Conservation (phyloP, 1,140 invertebrate species). For the Triops longicaudatus region DNA sequence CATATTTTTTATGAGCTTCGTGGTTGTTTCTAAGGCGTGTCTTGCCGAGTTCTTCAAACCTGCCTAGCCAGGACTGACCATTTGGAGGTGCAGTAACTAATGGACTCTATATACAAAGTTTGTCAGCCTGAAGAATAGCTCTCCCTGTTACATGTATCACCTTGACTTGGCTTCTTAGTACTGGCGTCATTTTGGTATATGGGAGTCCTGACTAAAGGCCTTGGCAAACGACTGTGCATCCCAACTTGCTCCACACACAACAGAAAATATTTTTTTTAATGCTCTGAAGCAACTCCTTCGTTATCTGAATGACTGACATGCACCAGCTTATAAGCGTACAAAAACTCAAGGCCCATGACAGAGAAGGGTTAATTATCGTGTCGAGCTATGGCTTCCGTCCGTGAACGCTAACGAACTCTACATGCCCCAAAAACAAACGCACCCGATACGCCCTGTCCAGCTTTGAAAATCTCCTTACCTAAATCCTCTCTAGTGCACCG, state of each 20-base stretch:
- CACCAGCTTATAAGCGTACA: background rate
- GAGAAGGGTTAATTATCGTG: background rate
- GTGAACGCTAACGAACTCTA: background rate
- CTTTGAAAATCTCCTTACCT: background rate
- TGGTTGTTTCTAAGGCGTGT: background rate
- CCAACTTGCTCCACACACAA: background rate
- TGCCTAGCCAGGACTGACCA: background rate
- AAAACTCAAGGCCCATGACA: background rate
- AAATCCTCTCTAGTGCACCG: background rate
- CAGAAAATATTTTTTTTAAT: background rate
- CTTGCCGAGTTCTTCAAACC: background rate
- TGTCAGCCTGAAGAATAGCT: background rate
- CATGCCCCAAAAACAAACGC: background rate
- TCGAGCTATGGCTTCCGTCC: slow-evolving; percentile 13
- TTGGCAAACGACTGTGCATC: background rate
- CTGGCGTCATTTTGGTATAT: slow-evolving; percentile 1
- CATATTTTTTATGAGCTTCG: background rate
- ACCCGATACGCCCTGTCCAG: background rate
- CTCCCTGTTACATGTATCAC: slow-evolving; percentile 4
- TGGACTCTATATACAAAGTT: slow-evolving; percentile 1
- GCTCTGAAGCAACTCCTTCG: background rate
- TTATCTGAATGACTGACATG: background rate
- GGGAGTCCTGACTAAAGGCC: background rate
- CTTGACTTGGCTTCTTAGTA: background rate
- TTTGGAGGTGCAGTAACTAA: background rate